Evolutionary conservation across 2,797 vertebrate genomes (phyloP).

Genomic region (Parambassis ranga): DNA sequence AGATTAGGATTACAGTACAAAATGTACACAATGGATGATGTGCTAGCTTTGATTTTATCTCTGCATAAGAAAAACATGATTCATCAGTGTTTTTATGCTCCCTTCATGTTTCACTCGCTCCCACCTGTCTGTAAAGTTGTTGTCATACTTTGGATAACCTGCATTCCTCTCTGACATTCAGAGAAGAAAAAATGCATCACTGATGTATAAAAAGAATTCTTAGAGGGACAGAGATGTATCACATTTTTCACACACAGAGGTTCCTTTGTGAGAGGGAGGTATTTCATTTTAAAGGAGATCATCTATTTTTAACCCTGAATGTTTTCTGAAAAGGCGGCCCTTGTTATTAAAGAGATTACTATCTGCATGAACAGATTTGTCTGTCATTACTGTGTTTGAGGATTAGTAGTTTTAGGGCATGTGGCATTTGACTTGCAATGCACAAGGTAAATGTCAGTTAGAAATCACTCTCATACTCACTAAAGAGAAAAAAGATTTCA

Average conservation of each 20-base stretch:
- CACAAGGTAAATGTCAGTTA: conserved; percentile 6
- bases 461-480: neutral
- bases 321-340: conserved; percentile 30
- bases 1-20: conserved; percentile 2
- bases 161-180: conserved; percentile 48
- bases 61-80: neutral
- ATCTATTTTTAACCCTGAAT: conserved; percentile 54
- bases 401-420: conserved; percentile 37
- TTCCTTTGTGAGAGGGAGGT: conserved; percentile 39
- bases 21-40: neutral
- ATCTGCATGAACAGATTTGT: conserved; percentile 14
- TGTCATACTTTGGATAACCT: conserved; percentile 51
- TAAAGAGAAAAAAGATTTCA: neutral
- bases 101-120: conserved; percentile 6
- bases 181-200: conserved; percentile 15
- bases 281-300: conserved; percentile 43
- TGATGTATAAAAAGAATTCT: conserved; percentile 30
- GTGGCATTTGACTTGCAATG: conserved; percentile 23
- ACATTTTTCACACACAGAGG: conserved; percentile 41
- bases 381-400: conserved; percentile 3
- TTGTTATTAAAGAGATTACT: conserved; percentile 54
- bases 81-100: conserved; percentile 8
- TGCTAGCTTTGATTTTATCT: conserved; percentile 10
- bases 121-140: conserved; percentile 44
- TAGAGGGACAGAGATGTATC: conserved; percentile 17